phyloP scores from a whole-genome alignment of 2,113 vertebrate species.

The Xiphophorus hellerii region DNA sequence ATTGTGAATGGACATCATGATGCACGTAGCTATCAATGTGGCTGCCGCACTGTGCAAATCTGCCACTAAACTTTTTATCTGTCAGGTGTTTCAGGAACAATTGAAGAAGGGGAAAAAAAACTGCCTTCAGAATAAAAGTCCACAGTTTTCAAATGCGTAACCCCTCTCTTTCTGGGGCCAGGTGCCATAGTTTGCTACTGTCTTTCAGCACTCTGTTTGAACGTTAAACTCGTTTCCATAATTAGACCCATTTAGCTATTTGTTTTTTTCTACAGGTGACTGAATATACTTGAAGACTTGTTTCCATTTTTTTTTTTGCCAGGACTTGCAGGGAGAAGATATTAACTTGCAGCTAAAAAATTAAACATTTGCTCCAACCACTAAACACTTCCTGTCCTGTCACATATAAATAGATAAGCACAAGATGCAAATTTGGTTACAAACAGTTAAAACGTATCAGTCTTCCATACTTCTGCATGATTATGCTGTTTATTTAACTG shows the following conservation, averaged over 20 bases:
- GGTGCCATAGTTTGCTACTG: not conserved
- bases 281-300: no score
- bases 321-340: not conserved
- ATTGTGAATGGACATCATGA: no score
- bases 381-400: not conserved
- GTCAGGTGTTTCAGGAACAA: no score
- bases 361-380: not conserved
- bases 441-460: not conserved
- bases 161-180: not conserved
- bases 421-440: not conserved
- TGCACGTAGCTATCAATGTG: no score
- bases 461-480: not conserved
- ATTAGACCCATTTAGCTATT: not conserved
- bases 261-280: not conserved
- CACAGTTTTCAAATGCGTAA: no score
- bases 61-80: not conserved
- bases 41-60: no score
- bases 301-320: not conserved
- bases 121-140: no score
- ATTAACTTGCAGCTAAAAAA: not conserved
- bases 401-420: not conserved
- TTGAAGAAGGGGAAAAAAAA: no score
- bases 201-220: not conserved
- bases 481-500: not conserved
- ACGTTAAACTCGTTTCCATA: not conserved